Base-by-base conservation (phyloP, 2,888 invertebrate species). In the Fragum whitleyi region DNA sequence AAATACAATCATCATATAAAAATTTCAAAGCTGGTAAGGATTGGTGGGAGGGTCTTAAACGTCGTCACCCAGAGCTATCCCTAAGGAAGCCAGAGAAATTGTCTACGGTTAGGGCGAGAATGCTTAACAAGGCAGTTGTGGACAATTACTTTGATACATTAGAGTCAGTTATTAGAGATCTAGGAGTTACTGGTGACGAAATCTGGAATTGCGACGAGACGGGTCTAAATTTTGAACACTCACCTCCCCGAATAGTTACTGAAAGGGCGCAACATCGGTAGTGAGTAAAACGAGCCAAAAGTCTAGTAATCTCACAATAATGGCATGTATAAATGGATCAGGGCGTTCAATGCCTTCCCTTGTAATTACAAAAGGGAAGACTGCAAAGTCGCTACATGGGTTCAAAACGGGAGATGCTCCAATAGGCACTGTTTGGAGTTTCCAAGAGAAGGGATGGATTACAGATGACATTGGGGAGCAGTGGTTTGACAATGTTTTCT, bases 391-490 rank as follows among this genome's bases (percentile, higher is more conserved):
- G 0, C 39, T 88, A 7, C 84, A 85, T 28, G 78, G 75, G 0
- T 83, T 85, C 42, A 81, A 81, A 2, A 81, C 80, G 0, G 23
- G 21, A 2, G 77, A 85, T 7, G 79, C 79, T 0, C 86, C 87
- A 21, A 19, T 14, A 16, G 82, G 83, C 7, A 70, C 86, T 0
- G 42, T 76, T 3, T 88, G 83, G 85, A 76, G 75, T 16, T 86
- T 59, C 68, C 87, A 88, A 36, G 62, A 72, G 3, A 89, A 86
- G 11, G 86, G 84, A 0, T 89, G 87, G 86, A 89, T 89, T 78
- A 62, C 70, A 1, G 84, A 86, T 51, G 77, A 77, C 1, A 71
- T 89, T 2, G 86, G 87, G 1, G 79, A 79, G n/a, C 67, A 81
- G 47, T 88, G 88, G 88, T 89, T 89, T 65, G 21, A 59, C 11